Evolutionary conservation across 2,888 invertebrate genomes (phyloP), one percentile per base, ranked within the genome.

Genomic region (Cheilosia scutellata): DNA sequence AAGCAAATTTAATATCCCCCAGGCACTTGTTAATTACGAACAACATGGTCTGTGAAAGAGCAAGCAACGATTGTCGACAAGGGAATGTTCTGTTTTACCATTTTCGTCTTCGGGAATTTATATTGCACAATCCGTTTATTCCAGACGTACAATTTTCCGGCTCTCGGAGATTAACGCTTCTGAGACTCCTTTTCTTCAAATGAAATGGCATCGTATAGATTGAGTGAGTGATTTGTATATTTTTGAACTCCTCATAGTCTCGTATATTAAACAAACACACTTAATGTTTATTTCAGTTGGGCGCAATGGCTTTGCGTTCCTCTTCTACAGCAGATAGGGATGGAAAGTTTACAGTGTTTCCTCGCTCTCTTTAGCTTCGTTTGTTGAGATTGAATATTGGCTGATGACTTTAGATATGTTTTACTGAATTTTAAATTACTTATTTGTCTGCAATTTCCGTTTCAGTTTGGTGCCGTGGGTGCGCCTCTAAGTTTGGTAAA

Each of bases 1-100:
- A 76, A 80, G 70, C 65, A 86, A 80, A 86, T 86, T 86, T 80
- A 86, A 86, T 86, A 86, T 70, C 75, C 80, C 76, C 84, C 58
- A 84, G 84, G 76, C 84, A 71, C 80, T 86, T 86, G 80, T 86
- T 80, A 86, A 80, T 86, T 86, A 76, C 80, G 44, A 71, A 76
- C 70, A 71, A 60, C 70, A 80, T 60, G 76, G 66, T 80, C 60
- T 76, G 76, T 66, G 76, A 65, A 76, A 60, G 70, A 65, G 70
- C 68, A 58, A 62, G 72, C 70, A 74, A 68, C 80, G 70, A 84
- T 80, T 86, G 80, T 75, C 70, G 58, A 75, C 70, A 62, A 80
- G 70, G 66, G 71, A 86, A 66, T 86, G 58, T 80, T 75, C 66
- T 58, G 68, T 70, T 80, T 74, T 70, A 80, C 70, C 65, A 75